Base-by-base conservation (phyloP, 2,797 vertebrate genomes). In the Capromys pilorides region DNA sequence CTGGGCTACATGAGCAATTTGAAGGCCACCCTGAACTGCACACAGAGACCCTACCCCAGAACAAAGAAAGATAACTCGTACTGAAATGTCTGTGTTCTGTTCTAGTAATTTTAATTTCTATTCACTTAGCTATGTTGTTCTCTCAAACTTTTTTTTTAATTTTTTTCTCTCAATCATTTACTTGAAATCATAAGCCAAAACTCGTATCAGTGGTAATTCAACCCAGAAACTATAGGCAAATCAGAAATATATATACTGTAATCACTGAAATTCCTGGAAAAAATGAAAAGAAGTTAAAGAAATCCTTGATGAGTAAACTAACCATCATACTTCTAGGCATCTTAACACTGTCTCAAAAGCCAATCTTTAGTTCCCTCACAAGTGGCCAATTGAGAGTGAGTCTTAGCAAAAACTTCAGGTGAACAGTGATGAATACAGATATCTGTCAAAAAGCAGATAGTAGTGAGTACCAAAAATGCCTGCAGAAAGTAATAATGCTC, bases 141-240 rank as follows among this genome's bases (percentile, higher is more conserved):
- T 80, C 22, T 84, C 39, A 67, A 59, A 51, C 2, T 61, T 45
- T 45, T 45, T 45, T 45, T 45, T 45, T 4, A 45, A 36, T 18
- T 21, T 36, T 62, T 18, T 62, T 82, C 6, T 80, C 22, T 84
- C 39, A 67, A 64, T 39, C 2, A 66, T 83, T 39, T 61, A 51
- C 9, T n/a, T 71, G 77, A 92, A 92, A 92, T 82, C 61, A 82
- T 31, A 82, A 96, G 41, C 2, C 36, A 86, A 82, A 88, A 51
- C 51, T n/a, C 79, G 8, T 3, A 31, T 36, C 18, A 39, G 28
- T 6, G 51, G 4, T 66, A 85, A 62, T 71, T 71, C 33, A 81
- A 93, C 6, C 49, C 14, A 89, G 24, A 51, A 91, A 41, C 28
- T 36, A 71, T 49, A 64, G 66, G 19, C 66, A 51, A 96, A 57